Conservation (phyloP, 2,113 vertebrate species). For the Oncorhynchus nerka region DNA sequence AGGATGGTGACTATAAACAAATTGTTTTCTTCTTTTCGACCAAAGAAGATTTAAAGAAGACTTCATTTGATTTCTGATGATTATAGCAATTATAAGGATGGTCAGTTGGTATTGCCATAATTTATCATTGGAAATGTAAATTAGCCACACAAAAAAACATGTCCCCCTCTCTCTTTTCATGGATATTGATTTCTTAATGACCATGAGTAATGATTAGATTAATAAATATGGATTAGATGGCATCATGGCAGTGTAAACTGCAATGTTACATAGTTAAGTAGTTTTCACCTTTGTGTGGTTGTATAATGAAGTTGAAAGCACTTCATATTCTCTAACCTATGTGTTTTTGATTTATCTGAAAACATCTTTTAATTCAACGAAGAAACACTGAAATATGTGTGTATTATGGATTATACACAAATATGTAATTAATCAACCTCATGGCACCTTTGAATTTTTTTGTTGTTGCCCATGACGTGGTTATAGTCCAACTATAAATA, state of each 20-base stretch:
- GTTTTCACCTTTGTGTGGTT: slow-evolving; percentile 5
- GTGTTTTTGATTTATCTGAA: background rate
- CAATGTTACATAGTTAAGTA: slow-evolving; percentile 3
- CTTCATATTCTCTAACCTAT: background rate
- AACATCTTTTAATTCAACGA: background rate
- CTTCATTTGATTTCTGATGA: no score
- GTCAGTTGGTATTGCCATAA: no score
- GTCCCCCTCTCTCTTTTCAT: background rate
- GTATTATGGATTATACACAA: background rate
- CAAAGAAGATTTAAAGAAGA: no score
- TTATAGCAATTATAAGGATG: no score
- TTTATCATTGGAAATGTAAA: no score
- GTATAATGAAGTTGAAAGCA: slow-evolving; percentile 7
- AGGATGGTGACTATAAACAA: no score
- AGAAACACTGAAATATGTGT: background rate
- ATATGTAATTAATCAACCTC: background rate
- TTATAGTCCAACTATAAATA: background rate
- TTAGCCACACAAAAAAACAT: background rate
- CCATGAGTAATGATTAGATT: background rate
- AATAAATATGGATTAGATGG: slow-evolving; percentile 2
- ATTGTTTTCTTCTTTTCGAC: no score
- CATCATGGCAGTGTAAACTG: background rate
- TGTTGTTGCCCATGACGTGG: background rate
- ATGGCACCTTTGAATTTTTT: background rate
- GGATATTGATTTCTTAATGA: background rate